phyloP scores from a whole-genome alignment of 2,797 vertebrate species.

The Florisuga fusca region DNA sequence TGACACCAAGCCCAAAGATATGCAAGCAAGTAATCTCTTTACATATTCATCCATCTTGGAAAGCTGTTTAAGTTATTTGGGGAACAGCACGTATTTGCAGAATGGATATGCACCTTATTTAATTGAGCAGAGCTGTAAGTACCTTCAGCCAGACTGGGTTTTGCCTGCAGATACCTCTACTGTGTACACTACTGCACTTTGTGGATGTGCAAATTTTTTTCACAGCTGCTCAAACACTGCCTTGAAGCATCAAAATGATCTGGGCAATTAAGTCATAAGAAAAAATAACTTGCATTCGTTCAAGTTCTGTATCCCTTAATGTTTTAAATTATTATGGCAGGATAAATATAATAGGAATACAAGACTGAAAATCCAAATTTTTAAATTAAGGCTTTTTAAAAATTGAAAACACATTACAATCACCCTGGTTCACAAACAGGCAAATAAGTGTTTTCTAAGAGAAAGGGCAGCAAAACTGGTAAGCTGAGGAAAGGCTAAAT shows the following conservation, averaged over 20 bases:
- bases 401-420: background rate
- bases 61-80: conserved; percentile 15
- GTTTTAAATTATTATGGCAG: background rate
- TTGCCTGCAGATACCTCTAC: background rate
- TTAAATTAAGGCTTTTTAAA: background rate
- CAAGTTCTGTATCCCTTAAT: background rate
- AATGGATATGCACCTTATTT: background rate
- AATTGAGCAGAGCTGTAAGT: conserved; percentile 6
- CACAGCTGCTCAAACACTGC: conserved; percentile 30
- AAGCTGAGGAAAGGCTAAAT: background rate
- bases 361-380: background rate
- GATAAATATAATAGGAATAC: background rate
- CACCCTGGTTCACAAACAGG: background rate
- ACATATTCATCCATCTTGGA: background rate
- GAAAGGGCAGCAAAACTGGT: background rate
- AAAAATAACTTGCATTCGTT: background rate
- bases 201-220: background rate
- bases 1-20: background rate
- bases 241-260: conserved; percentile 26
- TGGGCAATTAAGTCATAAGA: conserved; percentile 13
- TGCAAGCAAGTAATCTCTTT: background rate
- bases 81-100: background rate
- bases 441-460: background rate
- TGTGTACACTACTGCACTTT: background rate
- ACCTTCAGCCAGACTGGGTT: background rate